phyloP scores from a whole-genome alignment of 2,888 invertebrate genomes.

The Lingula anatina region DNA sequence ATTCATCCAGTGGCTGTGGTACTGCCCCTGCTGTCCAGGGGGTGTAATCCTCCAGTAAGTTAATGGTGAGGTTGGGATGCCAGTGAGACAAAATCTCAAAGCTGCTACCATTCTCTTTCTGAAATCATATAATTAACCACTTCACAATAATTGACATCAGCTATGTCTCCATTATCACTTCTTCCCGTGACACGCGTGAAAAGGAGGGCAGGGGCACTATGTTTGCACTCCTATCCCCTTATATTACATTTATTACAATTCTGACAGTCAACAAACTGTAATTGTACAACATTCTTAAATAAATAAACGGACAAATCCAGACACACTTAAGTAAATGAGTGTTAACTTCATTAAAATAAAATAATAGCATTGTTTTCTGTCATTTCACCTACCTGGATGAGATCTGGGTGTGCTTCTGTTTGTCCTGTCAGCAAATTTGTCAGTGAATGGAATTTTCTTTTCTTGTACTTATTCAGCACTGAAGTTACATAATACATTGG shows the following conservation, averaged over 20 bases:
- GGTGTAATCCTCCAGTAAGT: constrained; percentile 91
- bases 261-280: too few species aligned
- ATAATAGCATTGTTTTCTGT: neutral
- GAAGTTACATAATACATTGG: constrained; percentile 9
- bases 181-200: too few species aligned
- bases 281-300: too few species aligned
- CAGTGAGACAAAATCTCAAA: constrained; percentile 94
- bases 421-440: constrained; percentile 92
- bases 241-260: too few species aligned
- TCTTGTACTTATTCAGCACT: constrained; percentile 83
- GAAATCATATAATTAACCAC: too few species aligned
- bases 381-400: constrained; percentile 55
- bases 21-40: constrained; percentile 88
- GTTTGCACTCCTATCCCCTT: too few species aligned
- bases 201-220: too few species aligned
- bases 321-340: neutral
- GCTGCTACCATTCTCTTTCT: constrained; percentile 31
- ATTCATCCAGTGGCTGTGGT: constrained; percentile 88
- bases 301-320: neutral
- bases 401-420: constrained; percentile 71
- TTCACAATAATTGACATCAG: too few species aligned
- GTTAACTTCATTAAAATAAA: too few species aligned
- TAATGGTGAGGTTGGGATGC: constrained; percentile 98
- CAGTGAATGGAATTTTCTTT: constrained; percentile 76
- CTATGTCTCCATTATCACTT: too few species aligned